These are phyloP conservation scores for Scolopax rusticola DNA, from an alignment of 2,797 vertebrate species.

Conservation along the genomic window DNA sequence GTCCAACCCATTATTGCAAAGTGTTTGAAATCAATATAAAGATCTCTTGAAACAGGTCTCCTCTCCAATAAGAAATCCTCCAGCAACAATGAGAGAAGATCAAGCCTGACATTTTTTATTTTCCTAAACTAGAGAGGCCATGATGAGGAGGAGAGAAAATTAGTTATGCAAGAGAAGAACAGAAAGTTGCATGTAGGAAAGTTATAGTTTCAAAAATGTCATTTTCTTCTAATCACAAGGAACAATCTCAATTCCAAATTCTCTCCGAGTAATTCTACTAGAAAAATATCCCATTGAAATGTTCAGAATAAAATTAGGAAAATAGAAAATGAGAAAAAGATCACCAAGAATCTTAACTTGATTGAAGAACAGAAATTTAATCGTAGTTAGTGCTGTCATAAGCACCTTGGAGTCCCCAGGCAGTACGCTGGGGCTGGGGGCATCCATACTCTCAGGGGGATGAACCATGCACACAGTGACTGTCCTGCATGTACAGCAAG, in stretches of 20 bases:
- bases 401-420: not conserved
- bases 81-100: not conserved
- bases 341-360: not conserved
- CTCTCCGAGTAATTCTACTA: not conserved
- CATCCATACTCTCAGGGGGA: not conserved
- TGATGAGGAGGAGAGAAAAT: not conserved
- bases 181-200: not conserved
- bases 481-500: not conserved
- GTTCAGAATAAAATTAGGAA: not conserved
- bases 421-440: not conserved
- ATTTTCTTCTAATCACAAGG: not conserved
- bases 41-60: not conserved
- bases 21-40: not conserved
- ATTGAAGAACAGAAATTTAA: not conserved
- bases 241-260: not conserved
- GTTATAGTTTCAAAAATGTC: not conserved
- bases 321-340: not conserved
- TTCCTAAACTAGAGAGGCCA: not conserved
- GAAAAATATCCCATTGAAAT: not conserved
- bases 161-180: not conserved
- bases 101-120: not conserved
- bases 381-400: not conserved
- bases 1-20: not conserved
- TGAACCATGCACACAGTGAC: accelerated
- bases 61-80: not conserved